Conservation (phyloP, 2,797 vertebrate genomes). For the Acrocephalus scirpaceus region DNA sequence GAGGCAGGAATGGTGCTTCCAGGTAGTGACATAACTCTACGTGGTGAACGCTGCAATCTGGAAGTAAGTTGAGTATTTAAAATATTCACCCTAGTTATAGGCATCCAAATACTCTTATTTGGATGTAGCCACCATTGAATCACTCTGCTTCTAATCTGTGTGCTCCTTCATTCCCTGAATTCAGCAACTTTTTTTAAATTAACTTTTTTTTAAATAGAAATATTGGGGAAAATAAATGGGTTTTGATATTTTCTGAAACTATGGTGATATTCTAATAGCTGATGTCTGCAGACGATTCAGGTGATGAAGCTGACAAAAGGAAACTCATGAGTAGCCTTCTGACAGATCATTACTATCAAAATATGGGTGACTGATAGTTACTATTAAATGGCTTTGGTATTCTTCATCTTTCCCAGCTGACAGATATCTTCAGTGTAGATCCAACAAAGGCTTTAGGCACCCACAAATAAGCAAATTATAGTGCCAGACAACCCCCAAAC, state of each 20-base stretch:
- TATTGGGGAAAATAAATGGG: slow-evolving; percentile 2
- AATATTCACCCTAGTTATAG: slow-evolving; percentile 68
- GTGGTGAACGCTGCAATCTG: slow-evolving; percentile 48
- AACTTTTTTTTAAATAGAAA: slow-evolving; percentile 18
- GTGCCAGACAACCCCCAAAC: not conserved
- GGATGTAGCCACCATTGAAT: slow-evolving; percentile 59
- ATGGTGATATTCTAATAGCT: not conserved
- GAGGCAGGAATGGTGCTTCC: slow-evolving; percentile 52
- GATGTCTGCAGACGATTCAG: slow-evolving; percentile 7
- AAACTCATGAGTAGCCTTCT: not conserved
- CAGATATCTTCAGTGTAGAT: not conserved
- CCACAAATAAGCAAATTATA: not conserved
- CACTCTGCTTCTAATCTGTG: slow-evolving; percentile 54
- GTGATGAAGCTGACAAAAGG: not conserved
- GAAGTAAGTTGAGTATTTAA: slow-evolving; percentile 72
- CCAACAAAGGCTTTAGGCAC: not conserved
- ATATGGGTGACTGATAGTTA: not conserved
- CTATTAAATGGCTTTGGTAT: not conserved
- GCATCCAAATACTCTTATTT: slow-evolving; percentile 74
- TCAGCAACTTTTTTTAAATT: not conserved
- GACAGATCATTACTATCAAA: not conserved
- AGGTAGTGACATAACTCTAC: slow-evolving; percentile 55
- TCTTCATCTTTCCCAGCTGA: slow-evolving; percentile 8
- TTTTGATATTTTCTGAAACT: not conserved
- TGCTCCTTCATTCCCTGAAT: slow-evolving; percentile 57